Conservation (phyloP, 2,797 vertebrate species). For the Aythya fuligula region DNA sequence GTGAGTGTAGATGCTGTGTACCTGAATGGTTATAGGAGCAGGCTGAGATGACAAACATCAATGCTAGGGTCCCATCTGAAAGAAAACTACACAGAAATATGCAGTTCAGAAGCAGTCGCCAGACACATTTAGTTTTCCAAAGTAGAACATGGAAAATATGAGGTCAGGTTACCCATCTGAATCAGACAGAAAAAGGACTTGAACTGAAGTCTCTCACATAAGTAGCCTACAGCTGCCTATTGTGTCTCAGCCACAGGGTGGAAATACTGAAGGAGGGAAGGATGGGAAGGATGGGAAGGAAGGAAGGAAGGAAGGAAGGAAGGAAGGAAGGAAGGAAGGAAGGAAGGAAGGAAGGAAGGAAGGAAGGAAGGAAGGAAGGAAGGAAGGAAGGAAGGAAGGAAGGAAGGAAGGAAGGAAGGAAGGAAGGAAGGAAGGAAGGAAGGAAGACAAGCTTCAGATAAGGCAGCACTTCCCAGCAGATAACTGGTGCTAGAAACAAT, state of each 20-base stretch:
- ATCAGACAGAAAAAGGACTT: not conserved
- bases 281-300: not conserved
- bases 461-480: not conserved
- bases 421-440: no score
- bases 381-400: no score
- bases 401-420: no score
- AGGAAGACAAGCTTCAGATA: not conserved
- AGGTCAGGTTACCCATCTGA: not conserved
- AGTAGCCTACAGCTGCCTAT: not conserved
- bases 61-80: not conserved
- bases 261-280: not conserved
- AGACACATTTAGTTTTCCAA: not conserved
- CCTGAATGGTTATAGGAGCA: fast-evolving
- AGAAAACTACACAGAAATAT: fast-evolving
- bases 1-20: not conserved
- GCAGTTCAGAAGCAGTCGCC: not conserved
- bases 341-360: no score
- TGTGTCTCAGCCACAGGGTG: fast-evolving
- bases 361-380: no score
- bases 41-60: not conserved
- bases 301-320: not conserved
- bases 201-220: not conserved
- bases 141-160: not conserved
- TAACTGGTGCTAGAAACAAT: not conserved
- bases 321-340: not conserved